Evolutionary conservation across 2,888 invertebrate species (phyloP).

Genomic region (Phaonia tiefii): DNA sequence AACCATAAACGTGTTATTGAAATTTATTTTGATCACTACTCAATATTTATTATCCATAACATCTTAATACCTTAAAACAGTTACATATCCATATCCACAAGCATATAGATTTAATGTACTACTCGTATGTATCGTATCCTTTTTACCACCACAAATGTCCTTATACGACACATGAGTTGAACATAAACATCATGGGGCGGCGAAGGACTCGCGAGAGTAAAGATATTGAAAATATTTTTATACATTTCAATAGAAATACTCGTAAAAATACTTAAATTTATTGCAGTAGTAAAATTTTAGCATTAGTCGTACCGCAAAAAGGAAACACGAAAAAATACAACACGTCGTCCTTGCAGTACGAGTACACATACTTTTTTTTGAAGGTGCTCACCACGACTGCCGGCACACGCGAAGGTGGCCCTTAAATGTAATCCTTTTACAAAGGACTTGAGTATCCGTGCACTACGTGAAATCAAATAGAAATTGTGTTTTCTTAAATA

Average conservation of each 20-base stretch:
- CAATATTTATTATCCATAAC: conserved; percentile 37
- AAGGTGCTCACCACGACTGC: too few species aligned
- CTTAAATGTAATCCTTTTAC: background rate
- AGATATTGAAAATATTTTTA: conserved; percentile 33
- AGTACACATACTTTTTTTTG: too few species aligned
- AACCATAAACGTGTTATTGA: conserved; percentile 12
- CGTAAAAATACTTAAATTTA: conserved; percentile 57
- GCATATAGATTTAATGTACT: conserved; percentile 1
- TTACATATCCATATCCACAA: background rate
- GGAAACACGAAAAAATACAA: too few species aligned
- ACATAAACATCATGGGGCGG: conserved; percentile 24
- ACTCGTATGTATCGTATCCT: background rate
- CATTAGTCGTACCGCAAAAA: background rate
- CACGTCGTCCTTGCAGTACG: too few species aligned
- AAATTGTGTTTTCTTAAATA: background rate
- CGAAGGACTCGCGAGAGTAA: background rate
- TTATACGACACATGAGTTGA: conserved; percentile 28
- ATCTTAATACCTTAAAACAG: background rate
- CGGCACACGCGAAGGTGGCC: too few species aligned
- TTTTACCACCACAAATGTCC: conserved; percentile 1
- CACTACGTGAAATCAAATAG: background rate
- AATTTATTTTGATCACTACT: conserved; percentile 35
- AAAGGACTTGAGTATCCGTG: too few species aligned
- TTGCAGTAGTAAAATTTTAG: conserved; percentile 51
- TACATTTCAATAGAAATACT: conserved; percentile 39